phyloP scores from a whole-genome alignment of 2,888 invertebrate genomes.

The Coleophora deauratella region DNA sequence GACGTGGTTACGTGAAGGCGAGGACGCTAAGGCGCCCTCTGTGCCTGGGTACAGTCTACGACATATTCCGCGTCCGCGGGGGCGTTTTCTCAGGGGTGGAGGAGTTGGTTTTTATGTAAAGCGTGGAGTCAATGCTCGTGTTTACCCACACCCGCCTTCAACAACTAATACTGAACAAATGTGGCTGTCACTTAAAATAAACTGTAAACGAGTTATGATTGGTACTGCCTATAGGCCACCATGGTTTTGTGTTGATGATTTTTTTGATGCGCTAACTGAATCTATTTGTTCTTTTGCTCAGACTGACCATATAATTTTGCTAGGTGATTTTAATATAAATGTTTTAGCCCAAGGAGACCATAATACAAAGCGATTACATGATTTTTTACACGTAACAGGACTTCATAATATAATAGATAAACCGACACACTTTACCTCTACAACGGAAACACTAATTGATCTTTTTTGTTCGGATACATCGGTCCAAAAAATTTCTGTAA shows the following conservation, averaged over 20 bases:
- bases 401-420: no score
- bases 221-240: constrained; percentile 18
- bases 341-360: no score
- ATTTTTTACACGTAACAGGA: no score
- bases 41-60: not conserved
- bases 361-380: no score
- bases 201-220: constrained; percentile 6
- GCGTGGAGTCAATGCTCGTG: not conserved
- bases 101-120: not conserved
- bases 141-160: not conserved
- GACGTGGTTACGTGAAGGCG: not conserved
- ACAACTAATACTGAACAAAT: not conserved
- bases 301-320: no score
- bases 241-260: constrained; percentile 8
- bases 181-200: not conserved
- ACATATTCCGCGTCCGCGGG: not conserved
- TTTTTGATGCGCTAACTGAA: no score
- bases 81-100: not conserved
- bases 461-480: no score
- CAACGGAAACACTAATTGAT: no score
- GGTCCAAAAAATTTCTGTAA: no score
- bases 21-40: not conserved
- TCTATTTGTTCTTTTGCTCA: no score
- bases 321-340: no score
- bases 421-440: no score